Percentiles rank a stretch among this genome's conserved stretches.
Conservation (phyloP, 2,888 invertebrate genomes). For the Idaea straminata region DNA sequence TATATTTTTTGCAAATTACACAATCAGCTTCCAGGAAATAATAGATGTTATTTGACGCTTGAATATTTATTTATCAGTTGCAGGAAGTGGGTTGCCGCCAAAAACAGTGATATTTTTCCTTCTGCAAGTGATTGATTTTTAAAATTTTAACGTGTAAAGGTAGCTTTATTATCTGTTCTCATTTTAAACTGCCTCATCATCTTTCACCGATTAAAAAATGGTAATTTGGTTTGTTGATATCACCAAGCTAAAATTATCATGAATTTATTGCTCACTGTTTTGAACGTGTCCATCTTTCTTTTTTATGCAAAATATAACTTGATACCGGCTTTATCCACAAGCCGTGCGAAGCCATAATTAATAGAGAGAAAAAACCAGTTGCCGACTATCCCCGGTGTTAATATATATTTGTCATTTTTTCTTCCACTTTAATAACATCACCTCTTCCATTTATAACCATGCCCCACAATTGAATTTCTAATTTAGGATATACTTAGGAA, state of each 20-base stretch:
- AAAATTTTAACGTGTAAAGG: constrained; percentile 1
- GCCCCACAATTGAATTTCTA: too few relatives aligned
- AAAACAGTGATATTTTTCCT: constrained; percentile 20
- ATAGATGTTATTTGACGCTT: constrained; percentile 44
- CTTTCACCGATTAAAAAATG: background rate
- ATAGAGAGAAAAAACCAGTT: too few relatives aligned
- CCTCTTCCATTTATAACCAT: too few relatives aligned
- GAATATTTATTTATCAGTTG: constrained; percentile 44
- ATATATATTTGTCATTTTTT: too few relatives aligned
- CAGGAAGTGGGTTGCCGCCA: constrained; percentile 55
- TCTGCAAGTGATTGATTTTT: constrained; percentile 23
- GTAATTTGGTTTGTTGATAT: background rate
- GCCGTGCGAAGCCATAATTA: too few relatives aligned
- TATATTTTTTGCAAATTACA: constrained; percentile 48
- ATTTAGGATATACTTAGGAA: background rate
- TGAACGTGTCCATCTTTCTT: background rate
- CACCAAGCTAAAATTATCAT: background rate
- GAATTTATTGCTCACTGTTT: background rate
- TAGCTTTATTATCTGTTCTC: background rate
- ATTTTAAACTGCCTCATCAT: background rate
- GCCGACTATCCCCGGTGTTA: too few relatives aligned
- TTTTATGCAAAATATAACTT: background rate
- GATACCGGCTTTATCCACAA: background rate
- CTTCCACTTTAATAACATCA: too few relatives aligned
- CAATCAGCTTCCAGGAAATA: constrained; percentile 58